phyloP scores from a whole-genome alignment of 1,140 invertebrate species.

The Thaumetopoea pityocampa region DNA sequence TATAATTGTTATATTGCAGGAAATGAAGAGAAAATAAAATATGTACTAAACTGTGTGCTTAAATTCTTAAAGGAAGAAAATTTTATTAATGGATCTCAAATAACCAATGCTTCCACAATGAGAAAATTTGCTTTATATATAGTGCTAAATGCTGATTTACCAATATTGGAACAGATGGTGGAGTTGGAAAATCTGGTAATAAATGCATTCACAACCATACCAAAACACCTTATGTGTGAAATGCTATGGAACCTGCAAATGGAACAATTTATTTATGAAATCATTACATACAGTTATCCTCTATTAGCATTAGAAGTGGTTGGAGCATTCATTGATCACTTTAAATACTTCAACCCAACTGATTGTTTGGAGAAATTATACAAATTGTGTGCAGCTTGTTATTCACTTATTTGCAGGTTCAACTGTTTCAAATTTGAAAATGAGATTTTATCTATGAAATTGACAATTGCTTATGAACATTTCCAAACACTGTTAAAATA shows the following conservation, averaged over 20 bases:
- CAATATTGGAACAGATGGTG: conserved; percentile 38
- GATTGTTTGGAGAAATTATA: conserved; percentile 40
- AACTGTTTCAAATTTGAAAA: conserved; percentile 40
- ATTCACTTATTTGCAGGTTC: conserved; percentile 43
- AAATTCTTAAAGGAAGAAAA: conserved; percentile 42
- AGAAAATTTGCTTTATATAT: conserved; percentile 55
- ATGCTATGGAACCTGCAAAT: conserved; percentile 53
- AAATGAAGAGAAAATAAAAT: conserved; percentile 56
- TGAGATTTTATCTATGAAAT: conserved; percentile 16
- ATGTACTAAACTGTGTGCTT: conserved; percentile 31
- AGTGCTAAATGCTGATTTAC: conserved; percentile 51
- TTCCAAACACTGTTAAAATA: conserved; percentile 47
- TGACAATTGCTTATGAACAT: conserved; percentile 32
- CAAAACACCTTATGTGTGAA: conserved; percentile 56
- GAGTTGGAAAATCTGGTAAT: conserved; percentile 46
- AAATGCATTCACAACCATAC: conserved; percentile 52
- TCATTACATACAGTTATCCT: conserved; percentile 43
- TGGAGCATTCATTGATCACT: conserved; percentile 39
- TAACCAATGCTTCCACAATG: conserved; percentile 21
- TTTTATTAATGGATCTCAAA: conserved; percentile 30
- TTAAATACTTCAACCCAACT: conserved; percentile 51
- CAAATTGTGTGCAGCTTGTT: conserved; percentile 36
- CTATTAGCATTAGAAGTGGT: conserved; percentile 42
- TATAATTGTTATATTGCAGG: conserved; percentile 45
- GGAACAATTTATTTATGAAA: conserved; percentile 52